These are phyloP conservation scores for Heteropelma amictum DNA, from an alignment of 2,888 invertebrate species.

Conservation along the genomic window DNA sequence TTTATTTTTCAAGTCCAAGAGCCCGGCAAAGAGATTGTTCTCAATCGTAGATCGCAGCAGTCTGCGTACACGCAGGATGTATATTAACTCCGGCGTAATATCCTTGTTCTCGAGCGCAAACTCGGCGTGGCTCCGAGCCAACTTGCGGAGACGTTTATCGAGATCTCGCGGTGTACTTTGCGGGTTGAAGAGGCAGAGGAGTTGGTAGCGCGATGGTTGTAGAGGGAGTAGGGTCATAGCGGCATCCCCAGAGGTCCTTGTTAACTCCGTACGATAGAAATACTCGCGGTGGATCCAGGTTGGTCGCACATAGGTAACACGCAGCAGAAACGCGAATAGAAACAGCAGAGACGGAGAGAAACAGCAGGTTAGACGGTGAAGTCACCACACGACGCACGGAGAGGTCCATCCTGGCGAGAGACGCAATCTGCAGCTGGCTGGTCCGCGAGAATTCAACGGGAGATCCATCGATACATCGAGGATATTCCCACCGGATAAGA, in stretches of 20 bases:
- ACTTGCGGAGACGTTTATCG: slow-evolving; percentile 2
- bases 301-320: background rate
- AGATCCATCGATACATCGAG: slow-evolving; percentile 39
- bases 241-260: slow-evolving; percentile 27
- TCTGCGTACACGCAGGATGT: background rate
- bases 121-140: slow-evolving; percentile 12
- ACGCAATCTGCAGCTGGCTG: slow-evolving; percentile 21
- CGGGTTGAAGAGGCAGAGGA: background rate
- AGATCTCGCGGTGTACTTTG: background rate
- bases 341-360: too few species aligned
- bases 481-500: slow-evolving; percentile 47
- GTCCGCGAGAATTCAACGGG: slow-evolving; percentile 10
- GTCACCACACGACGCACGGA: too few species aligned
- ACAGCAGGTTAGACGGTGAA: too few species aligned
- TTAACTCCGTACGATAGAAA: slow-evolving; percentile 36
- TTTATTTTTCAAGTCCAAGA: too few species aligned
- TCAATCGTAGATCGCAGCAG: background rate
- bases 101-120: slow-evolving; percentile 4
- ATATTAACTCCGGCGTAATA: background rate
- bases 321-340: background rate
- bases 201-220: slow-evolving; percentile 8
- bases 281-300: slow-evolving; percentile 8
- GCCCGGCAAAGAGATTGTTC: too few species aligned
- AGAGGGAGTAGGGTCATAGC: slow-evolving; percentile 8
- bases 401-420: too few species aligned